These are phyloP conservation scores for Sweltsa coloradensis DNA, from an alignment of 1,140 invertebrate species.

Conservation along the genomic window DNA sequence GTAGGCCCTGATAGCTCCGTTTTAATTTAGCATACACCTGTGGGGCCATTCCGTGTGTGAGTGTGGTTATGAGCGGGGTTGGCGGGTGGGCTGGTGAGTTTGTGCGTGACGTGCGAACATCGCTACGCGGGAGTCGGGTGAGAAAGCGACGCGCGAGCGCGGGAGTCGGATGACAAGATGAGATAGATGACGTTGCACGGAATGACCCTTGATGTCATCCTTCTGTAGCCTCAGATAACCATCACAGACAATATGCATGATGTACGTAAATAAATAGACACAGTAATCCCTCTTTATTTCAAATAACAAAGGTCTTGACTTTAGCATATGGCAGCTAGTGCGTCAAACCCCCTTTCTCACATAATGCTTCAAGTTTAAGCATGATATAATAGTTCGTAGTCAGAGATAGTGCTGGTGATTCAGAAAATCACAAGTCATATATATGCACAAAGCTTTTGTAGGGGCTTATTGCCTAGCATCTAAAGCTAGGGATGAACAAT, in stretches of 20 bases:
- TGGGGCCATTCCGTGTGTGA: neutral
- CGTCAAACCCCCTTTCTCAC: too few relatives aligned
- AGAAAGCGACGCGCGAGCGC: neutral
- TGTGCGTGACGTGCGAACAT: neutral
- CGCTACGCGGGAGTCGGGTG: neutral
- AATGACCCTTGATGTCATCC: constrained; percentile 7
- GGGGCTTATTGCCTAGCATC: too few relatives aligned
- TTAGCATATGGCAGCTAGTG: too few relatives aligned
- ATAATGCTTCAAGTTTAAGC: too few relatives aligned
- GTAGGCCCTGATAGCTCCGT: constrained; percentile 17
- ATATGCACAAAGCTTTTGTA: too few relatives aligned
- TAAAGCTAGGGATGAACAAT: too few relatives aligned
- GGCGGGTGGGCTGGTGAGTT: neutral
- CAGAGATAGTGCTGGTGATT: too few relatives aligned
- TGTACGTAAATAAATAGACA: neutral
- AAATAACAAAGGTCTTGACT: too few relatives aligned
- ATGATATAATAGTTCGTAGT: too few relatives aligned
- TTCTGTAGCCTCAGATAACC: too few relatives aligned
- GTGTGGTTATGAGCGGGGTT: constrained; percentile 5
- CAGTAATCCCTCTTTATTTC: neutral
- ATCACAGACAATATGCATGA: constrained; percentile 4
- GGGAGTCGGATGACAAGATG: constrained; percentile 3
- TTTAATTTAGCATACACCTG: constrained; percentile 15
- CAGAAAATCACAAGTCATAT: too few relatives aligned
- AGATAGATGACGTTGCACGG: constrained; percentile 6